Base-by-base conservation (phyloP, 1,140 invertebrate species). In the Orchestia grillus region DNA sequence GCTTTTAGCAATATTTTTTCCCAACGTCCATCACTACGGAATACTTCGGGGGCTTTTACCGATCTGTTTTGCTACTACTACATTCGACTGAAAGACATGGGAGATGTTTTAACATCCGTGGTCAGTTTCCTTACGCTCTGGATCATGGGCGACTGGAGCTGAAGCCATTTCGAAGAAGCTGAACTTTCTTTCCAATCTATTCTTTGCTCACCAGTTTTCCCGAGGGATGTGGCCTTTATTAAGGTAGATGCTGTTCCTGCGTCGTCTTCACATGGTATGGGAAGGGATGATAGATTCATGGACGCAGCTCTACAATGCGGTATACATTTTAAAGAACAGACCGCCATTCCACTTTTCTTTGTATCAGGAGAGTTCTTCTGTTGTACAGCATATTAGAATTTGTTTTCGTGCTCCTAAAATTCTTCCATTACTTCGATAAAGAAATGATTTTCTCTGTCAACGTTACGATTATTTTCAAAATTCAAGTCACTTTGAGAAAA, bases 21-120 rank as follows among this genome's bases (percentile, higher is more conserved):
- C 88, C 88, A 90, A 28, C 4, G n/a, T 8, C n/a, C 42, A 4
- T 90, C 36, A 19, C 4, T 28, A 4, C 43, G 4, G 11, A 44
- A 41, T 8, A 11, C 41, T 90, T 90, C 3, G 41, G 88, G 15
- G n/a, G 88, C 88, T 42, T 90, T 77, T 77, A 77, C 36, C 36
- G 62, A 77, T 8, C 36, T 77, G 62, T 77, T 77, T 77, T 77
- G 62, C 62, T 77, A 15, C 43, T 4, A 15, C 88, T 44, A 11
- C 43, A 90, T 90, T 44, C 88, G n/a, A 44, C 88, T 42, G 88
- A 90, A 90, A 43, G 88, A 90, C n/a, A 90, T 42, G 15, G 88
- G 88, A 28, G 88, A 90, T 42, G 88, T 44, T 90, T 42, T 43
- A 42, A 90, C 43, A 90, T 90, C 88, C 88, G 88, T 42, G 4